Evolutionary conservation across 2,797 vertebrate genomes (phyloP).

Genomic region (Tolypeutes matacus): DNA sequence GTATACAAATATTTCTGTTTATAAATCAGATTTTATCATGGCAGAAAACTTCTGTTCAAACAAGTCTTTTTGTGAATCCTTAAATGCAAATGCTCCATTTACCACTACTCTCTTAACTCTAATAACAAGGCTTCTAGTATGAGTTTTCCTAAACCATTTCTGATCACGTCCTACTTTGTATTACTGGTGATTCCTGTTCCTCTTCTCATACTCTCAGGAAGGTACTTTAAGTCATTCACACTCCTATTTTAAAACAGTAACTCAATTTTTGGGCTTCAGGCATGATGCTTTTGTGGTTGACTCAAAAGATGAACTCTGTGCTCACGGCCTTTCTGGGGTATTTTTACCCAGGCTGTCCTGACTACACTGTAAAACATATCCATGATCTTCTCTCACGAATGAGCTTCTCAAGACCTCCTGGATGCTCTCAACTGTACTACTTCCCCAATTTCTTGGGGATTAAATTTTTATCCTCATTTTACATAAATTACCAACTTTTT

Average conservation of each 20-base stretch:
- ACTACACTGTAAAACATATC: not conserved
- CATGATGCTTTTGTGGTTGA: not conserved
- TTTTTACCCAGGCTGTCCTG: not conserved
- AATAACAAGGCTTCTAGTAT: too few relatives aligned
- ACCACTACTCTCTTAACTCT: not conserved
- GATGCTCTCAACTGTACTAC: not conserved
- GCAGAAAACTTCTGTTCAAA: not conserved
- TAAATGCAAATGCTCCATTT: not conserved
- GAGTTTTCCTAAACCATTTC: not conserved
- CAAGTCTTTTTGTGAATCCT: not conserved
- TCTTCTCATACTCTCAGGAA: not conserved
- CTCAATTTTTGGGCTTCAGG: not conserved
- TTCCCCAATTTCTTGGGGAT: not conserved
- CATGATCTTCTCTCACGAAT: not conserved
- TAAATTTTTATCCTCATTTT: not conserved
- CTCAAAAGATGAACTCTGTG: not conserved
- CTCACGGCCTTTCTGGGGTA: not conserved
- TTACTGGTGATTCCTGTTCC: fast-evolving
- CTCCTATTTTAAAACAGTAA: not conserved
- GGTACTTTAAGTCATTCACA: not conserved
- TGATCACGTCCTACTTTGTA: not conserved
- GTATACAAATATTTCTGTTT: not conserved
- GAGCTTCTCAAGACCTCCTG: not conserved
- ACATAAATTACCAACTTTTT: not conserved
- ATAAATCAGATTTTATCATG: not conserved